Evolutionary conservation across 1,140 invertebrate species (phyloP), one percentile per base, ranked within the genome.

Genomic region (Pogonomyrmex barbatus): DNA sequence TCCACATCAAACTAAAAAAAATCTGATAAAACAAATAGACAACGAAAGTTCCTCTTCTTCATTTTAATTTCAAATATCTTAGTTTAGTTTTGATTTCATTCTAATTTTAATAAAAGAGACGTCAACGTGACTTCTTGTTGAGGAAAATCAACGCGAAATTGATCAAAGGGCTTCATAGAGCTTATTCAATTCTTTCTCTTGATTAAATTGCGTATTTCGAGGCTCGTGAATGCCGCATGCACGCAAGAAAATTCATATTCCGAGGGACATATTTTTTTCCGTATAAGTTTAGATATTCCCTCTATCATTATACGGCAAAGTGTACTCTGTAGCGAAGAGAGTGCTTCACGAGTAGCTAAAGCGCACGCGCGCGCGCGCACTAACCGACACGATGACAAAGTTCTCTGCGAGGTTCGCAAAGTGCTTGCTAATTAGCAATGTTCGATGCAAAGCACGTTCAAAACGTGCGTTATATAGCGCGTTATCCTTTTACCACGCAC

Each of bases 341-440:
- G 36, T 33, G 30, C 63, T 70, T 81, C 36, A 52, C n/a, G 50
- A 39, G 47, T n/a, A 56, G 77, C 36, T 78, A 50, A 78, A 78
- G 10, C 30, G 58, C 14, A 58, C 24, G 39, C 24, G 42, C 58
- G 73, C 60, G 5, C 42, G 42, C 24, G 8, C 10, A 50, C 30
- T 14, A n/a, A 30, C 62, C 50, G 60, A 56, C 39, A 24, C 30
- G 54, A 5, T 52, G 33, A 54, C 67, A 47, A 87, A 85, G 76
- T 88, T 47, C 60, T 75, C 75, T 73, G 14, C 60, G 30, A 42
- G 45, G 24, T 6, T 77, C 12, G 54, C 60, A 89, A 82, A 85
- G 85, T 85, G 87, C 70, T 45, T 65, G 45, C 65, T 85, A 85
- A 87, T 89, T 90, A 88, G 71, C 73, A 79, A 63, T 67, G 62